Evolutionary conservation across 2,888 invertebrate genomes (phyloP).

Genomic region (Hylaea fasciaria): DNA sequence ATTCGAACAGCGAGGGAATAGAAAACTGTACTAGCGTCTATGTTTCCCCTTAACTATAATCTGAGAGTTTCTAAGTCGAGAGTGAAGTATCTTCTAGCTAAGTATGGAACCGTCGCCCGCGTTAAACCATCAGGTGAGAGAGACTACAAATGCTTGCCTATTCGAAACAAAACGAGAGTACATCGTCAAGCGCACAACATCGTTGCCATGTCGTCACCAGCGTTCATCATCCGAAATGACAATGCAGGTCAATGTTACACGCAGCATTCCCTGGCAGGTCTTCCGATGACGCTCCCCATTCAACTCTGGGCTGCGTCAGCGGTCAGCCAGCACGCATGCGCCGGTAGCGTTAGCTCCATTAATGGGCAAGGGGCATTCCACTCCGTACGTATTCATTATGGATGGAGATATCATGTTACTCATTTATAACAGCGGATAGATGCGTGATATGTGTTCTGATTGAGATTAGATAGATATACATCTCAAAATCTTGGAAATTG

Average conservation of each 20-base stretch:
- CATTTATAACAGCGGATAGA: neutral
- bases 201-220: neutral
- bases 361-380: neutral
- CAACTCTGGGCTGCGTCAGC: constrained; percentile 26
- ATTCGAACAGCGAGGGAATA: no score
- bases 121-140: no score
- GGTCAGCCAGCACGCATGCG: neutral
- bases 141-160: no score
- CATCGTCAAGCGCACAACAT: neutral
- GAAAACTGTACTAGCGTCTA: no score
- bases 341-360: neutral
- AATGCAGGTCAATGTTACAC: constrained; percentile 6
- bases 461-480: no score
- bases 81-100: no score
- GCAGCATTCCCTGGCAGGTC: constrained; percentile 14
- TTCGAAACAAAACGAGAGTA: no score
- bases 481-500: no score
- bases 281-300: constrained; percentile 22
- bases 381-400: neutral
- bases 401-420: neutral
- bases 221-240: constrained; percentile 2
- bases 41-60: no score
- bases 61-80: no score
- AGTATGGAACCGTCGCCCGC: no score
- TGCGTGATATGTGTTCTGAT: no score